A percentile compares a stretch with the other conserved stretches of the same genome.
Evolutionary conservation across 2,113 vertebrate species (phyloP).

Genomic region (Chloropsis cyanopogon): DNA sequence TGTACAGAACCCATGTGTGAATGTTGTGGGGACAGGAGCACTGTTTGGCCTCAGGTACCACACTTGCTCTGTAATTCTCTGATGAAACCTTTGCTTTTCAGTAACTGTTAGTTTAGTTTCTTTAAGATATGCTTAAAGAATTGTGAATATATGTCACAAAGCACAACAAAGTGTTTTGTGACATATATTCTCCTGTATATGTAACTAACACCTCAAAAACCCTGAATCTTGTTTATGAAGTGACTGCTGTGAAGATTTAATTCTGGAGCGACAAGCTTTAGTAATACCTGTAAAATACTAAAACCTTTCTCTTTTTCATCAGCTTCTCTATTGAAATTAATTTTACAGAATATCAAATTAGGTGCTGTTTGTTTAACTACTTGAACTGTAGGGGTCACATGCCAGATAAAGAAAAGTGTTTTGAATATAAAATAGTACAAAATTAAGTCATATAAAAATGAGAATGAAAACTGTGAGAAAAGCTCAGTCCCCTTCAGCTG

Average conservation of each 20-base stretch:
- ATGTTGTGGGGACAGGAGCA: background rate
- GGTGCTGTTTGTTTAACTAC: conserved; percentile 45
- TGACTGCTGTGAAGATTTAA: background rate
- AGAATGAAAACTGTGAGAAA: conserved; percentile 20
- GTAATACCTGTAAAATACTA: background rate
- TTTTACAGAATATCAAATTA: conserved; percentile 38
- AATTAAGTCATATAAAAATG: conserved; percentile 54
- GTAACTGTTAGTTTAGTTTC: background rate
- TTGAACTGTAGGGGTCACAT: conserved; percentile 38
- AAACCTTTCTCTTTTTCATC: background rate
- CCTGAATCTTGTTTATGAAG: background rate
- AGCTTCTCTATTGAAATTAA: conserved; percentile 12
- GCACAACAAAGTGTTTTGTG: background rate
- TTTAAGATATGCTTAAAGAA: background rate
- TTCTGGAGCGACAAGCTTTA: background rate
- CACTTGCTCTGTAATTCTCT: background rate
- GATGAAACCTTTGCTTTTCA: background rate
- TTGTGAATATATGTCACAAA: background rate
- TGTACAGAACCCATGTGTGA: background rate
- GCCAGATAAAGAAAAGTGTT: conserved; percentile 34
- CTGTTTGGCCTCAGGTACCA: background rate
- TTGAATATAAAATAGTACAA: conserved; percentile 45
- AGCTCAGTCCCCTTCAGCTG: conserved; percentile 37
- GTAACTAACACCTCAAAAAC: background rate
- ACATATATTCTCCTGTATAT: background rate